Evolutionary conservation across 2,888 invertebrate genomes (phyloP).

Genomic region (Drosophila antonietae): DNA sequence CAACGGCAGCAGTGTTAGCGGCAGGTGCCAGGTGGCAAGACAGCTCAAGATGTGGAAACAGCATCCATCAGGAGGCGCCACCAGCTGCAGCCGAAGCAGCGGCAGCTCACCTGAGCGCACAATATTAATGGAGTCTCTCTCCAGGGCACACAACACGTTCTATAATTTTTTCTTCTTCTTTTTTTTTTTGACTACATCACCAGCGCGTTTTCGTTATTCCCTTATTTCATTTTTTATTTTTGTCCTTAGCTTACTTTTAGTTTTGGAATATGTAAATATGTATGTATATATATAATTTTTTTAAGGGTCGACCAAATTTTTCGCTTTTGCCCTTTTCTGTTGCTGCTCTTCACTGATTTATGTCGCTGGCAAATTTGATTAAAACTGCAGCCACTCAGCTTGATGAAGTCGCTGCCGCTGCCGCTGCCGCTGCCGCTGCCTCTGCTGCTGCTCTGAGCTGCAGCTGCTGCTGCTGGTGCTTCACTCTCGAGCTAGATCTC

Average conservation of each 20-base stretch:
- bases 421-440: neutral
- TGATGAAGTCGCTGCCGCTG: slow-evolving; percentile 57
- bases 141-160: slow-evolving; percentile 17
- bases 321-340: slow-evolving; percentile 22
- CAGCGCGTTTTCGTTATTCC: slow-evolving; percentile 3
- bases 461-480: neutral
- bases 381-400: slow-evolving; percentile 69
- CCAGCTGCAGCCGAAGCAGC: neutral
- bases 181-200: neutral
- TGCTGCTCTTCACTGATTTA: slow-evolving; percentile 36
- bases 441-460: neutral
- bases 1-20: slow-evolving; percentile 35
- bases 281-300: slow-evolving; percentile 19
- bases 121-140: slow-evolving; percentile 68
- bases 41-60: slow-evolving; percentile 36
- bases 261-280: slow-evolving; percentile 54
- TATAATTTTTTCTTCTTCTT: slow-evolving; percentile 44
- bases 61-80: slow-evolving; percentile 50
- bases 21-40: slow-evolving; percentile 34
- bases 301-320: slow-evolving; percentile 41
- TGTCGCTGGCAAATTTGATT: slow-evolving; percentile 63
- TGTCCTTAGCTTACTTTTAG: slow-evolving; percentile 28
- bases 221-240: slow-evolving; percentile 20
- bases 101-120: slow-evolving; percentile 59
- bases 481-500: slow-evolving; percentile 32